Evolutionary conservation across 2,113 vertebrate genomes (phyloP).

Genomic region (Steatornis caripensis): DNA sequence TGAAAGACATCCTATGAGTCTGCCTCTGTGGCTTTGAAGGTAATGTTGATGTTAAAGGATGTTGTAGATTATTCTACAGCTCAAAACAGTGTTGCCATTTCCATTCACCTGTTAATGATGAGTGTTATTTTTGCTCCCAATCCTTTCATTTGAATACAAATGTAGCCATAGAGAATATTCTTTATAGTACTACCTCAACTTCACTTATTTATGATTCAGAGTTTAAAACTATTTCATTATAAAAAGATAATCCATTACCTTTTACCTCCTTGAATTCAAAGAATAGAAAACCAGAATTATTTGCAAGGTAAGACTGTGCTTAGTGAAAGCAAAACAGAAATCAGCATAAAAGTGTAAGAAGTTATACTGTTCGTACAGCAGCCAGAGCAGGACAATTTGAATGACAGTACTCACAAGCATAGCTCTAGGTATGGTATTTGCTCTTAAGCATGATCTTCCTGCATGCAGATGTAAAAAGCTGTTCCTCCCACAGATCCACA

Average conservation of each 20-base stretch:
- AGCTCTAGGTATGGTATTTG: not conserved
- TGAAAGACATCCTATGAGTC: not conserved
- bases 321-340: not conserved
- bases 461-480: not conserved
- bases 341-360: not conserved
- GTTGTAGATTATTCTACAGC: not conserved
- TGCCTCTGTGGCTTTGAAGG: not conserved
- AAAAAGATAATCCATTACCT: not conserved
- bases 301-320: not conserved
- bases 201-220: not conserved
- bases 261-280: not conserved
- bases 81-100: not conserved
- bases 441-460: not conserved
- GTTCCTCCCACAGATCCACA: not conserved
- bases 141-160: not conserved
- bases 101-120: not conserved
- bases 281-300: not conserved
- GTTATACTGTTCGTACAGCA: not conserved
- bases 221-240: not conserved
- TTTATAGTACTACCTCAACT: not conserved
- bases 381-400: not conserved
- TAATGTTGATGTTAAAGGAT: not conserved
- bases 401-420: not conserved
- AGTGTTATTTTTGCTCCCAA: not conserved
- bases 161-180: not conserved